phyloP scores from a whole-genome alignment of 2,797 vertebrate species.

The Coregonus suidteri region DNA sequence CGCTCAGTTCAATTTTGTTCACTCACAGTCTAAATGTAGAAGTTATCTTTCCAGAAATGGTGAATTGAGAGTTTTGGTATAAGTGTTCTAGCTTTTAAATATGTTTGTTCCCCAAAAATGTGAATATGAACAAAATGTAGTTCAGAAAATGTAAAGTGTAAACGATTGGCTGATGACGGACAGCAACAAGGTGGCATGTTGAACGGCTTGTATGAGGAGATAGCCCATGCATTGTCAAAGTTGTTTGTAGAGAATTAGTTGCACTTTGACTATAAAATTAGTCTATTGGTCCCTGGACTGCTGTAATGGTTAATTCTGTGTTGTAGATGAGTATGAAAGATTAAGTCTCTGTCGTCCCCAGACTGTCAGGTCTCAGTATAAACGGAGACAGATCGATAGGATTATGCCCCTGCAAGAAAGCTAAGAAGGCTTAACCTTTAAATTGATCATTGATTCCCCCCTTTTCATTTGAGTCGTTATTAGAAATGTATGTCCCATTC shows the following conservation, averaged over 20 bases:
- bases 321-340: neutral
- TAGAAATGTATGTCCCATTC: constrained; percentile 33
- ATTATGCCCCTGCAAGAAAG: constrained; percentile 38
- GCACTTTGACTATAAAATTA: no score
- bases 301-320: neutral
- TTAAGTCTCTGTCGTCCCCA: constrained; percentile 13
- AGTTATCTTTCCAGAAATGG: neutral
- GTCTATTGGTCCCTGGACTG: no score
- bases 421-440: constrained; percentile 50
- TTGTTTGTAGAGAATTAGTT: no score
- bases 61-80: neutral
- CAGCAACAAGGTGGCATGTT: neutral
- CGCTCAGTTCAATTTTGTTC: constrained; percentile 9
- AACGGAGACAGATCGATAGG: constrained; percentile 49
- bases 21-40: constrained; percentile 1
- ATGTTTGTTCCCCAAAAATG: neutral
- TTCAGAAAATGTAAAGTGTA: neutral
- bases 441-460: constrained; percentile 34
- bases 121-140: neutral
- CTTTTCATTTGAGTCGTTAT: constrained; percentile 36
- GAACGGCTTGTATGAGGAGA: neutral
- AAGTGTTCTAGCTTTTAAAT: neutral
- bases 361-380: constrained; percentile 24
- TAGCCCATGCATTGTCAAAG: no score
- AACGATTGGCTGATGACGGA: neutral